A percentile compares a stretch with the other conserved stretches of the same genome.
Evolutionary conservation across 2,113 vertebrate species (phyloP).

Genomic region (Strix aluco): DNA sequence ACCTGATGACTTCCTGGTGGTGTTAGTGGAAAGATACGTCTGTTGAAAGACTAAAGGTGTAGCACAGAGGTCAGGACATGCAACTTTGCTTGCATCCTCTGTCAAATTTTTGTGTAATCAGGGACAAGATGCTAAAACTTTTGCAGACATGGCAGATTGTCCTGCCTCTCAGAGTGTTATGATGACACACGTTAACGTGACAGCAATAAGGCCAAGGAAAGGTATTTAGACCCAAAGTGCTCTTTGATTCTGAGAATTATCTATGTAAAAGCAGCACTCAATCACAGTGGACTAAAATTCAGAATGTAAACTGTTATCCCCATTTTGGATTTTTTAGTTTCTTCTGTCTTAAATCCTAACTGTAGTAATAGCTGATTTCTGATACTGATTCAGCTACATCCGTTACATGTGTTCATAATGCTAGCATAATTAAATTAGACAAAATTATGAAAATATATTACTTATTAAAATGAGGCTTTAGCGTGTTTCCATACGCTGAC

Average conservation of each 20-base stretch:
- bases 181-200: accelerated
- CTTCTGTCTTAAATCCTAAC: neutral
- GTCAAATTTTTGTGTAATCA: neutral
- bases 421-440: neutral
- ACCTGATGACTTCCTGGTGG: neutral
- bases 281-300: neutral
- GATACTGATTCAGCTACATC: neutral
- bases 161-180: neutral
- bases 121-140: neutral
- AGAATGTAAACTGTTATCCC: neutral
- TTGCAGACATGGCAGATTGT: neutral
- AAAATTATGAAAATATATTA: constrained; percentile 11
- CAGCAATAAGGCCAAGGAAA: neutral
- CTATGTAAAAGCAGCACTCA: neutral
- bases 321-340: neutral
- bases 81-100: neutral
- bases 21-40: neutral
- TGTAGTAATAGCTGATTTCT: neutral
- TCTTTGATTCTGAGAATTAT: neutral
- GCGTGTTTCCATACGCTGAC: neutral
- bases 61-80: neutral
- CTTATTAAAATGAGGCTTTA: neutral
- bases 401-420: neutral
- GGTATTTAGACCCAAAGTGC: neutral
- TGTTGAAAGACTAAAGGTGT: neutral